Base-by-base conservation (phyloP, 2,797 vertebrate species). In the Poeciliopsis turneri region DNA sequence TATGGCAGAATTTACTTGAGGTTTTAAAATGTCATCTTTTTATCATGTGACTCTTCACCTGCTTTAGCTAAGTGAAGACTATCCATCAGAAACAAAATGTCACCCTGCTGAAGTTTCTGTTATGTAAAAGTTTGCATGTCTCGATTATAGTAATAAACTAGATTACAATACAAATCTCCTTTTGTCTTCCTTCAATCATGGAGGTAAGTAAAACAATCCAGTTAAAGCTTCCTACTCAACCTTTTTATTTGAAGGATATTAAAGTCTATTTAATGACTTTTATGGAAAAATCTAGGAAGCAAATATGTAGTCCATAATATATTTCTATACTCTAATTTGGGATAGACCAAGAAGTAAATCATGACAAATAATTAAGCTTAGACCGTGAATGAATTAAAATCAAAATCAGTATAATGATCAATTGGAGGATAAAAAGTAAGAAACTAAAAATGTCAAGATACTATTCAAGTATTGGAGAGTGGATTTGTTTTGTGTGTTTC, bases 401-500 rank as follows among this genome's bases (percentile, higher is more conserved):
- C 15, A 12, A 55, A 33, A 20, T 64, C 8, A 64, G 59, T 36
- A 20, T 36, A 64, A 36, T 36, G 15, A 23, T 25, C 36, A 5
- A 68, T 12, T 11, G 10, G 4, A 41, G 10, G 9, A 11, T 23
- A 23, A n/a, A 4, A 83, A 6, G 28, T n/a, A 53, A 45, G 25
- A 53, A 64, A 36, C 12, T 13, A 49, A 23, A 10, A 41, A 53
- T 3, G n/a, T 41, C 43, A n/a, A n/a, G 20, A 30, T 33, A 8
- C 11, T 49, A 41, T 46, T n/a, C 30, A 46, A 72, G n/a, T 75
- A 61, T 59, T 82, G 80, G 23, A 84, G 72, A 72, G 86, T 88
- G 89, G 82, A 82, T 85, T 84, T 86, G 68, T 53, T 64, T n/a
- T 20, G 6, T 1, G 33, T 46, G 4, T 39, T 69, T 6, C n/a